Evolutionary conservation across 1,140 invertebrate genomes (phyloP), one percentile per base, ranked within the genome.

Genomic region (Aphelenchoides fujianensis): DNA sequence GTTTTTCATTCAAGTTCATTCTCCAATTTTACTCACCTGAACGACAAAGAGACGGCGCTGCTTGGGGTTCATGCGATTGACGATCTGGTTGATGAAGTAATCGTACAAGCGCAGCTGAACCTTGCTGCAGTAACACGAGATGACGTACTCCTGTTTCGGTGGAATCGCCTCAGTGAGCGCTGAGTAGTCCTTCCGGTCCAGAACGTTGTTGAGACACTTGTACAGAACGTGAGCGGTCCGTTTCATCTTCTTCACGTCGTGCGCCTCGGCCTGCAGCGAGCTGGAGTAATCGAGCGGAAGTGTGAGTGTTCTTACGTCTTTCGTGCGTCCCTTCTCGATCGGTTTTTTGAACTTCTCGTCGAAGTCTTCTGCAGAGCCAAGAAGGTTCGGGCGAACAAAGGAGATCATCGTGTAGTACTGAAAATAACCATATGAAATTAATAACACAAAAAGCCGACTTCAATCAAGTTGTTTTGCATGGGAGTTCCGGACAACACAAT

Each of bases 131-230:
- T 90, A 89, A 0, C 97, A 90, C 76, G 90, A 91, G 19, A 99
- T 88, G 0, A 95, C 93, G 85, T 95, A 97, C 86, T 99, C 96
- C 79, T 92, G 89, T 84, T 98, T 98, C 0, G 92, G 91, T 7
- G 94, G 94, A 69, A 98, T 85, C 83, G 92, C 95, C 5, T 93
- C 92, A 27, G 90, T 91, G 59, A 98, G 85, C 55, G 95, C 93
- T 0, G 89, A 90, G 84, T 95, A 96, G 86, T 98, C 95, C 78
- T 91, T 89, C 77, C 95, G n/a, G n/a, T 70, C 70, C 5, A 72
- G 28, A 36, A 67, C 32, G 67, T 68, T 34, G 35, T 23, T 86
- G 3, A 86, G 81, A 75, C 86, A 86, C 31, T 86, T 68, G 32
- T 66, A 84, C 2, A 84, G n/a, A n/a, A n/a, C n/a, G n/a, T n/a